phyloP scores from a whole-genome alignment of 2,888 invertebrate genomes.

The Rhingia rostrata region DNA sequence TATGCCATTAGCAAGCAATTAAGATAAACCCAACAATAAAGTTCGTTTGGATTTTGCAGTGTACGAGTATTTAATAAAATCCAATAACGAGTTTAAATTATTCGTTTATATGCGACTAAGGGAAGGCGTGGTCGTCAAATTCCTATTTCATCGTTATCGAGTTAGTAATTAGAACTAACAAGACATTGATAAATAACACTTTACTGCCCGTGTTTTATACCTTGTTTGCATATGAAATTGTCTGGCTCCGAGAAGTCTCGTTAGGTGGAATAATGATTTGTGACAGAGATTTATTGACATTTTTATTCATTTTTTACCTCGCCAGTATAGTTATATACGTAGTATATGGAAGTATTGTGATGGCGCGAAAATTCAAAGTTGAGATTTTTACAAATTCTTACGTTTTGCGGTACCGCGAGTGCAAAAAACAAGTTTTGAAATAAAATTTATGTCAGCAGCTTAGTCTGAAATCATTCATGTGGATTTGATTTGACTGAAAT shows the following conservation, averaged over 20 bases:
- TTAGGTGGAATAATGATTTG: neutral
- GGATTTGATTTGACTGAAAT: no score
- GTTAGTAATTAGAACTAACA: constrained; percentile 47
- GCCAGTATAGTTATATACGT: no score
- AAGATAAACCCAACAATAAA: constrained; percentile 46
- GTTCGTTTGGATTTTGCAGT: constrained; percentile 11
- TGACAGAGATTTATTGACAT: neutral
- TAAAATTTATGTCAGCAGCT: no score
- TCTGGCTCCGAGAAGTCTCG: neutral
- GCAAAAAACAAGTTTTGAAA: no score
- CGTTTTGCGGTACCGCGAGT: no score
- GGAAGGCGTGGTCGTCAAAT: constrained; percentile 42
- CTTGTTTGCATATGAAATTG: constrained; percentile 43
- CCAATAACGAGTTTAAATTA: constrained; percentile 34
- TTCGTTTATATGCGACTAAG: constrained; percentile 1
- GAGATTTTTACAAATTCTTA: no score
- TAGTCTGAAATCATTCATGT: no score
- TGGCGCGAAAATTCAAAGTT: no score
- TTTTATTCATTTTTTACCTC: no score
- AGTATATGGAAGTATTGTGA: no score
- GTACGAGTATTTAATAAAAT: constrained; percentile 26
- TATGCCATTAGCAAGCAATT: constrained; percentile 30
- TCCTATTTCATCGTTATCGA: constrained; percentile 1
- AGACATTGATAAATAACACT: constrained; percentile 45
- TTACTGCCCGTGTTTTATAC: constrained; percentile 38